Evolutionary conservation across 1,140 invertebrate genomes (phyloP).

Genomic region (Lycorma delicatula): DNA sequence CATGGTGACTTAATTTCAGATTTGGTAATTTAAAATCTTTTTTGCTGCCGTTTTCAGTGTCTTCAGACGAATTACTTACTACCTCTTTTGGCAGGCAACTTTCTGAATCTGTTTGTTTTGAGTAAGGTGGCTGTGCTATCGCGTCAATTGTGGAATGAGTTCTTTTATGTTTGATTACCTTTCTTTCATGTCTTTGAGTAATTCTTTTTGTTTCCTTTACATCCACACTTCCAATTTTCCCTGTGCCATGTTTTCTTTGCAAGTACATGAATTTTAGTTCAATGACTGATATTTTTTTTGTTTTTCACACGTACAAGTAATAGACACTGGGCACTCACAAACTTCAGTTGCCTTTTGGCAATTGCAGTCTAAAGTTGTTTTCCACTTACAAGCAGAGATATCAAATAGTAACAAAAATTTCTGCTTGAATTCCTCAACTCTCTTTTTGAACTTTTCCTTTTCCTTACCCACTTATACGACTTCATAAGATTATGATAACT

Average conservation of each 20-base stretch:
- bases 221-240: constrained; percentile 3
- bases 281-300: background rate
- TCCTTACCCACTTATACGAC: constrained; percentile 1
- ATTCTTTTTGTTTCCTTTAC: background rate
- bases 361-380: background rate
- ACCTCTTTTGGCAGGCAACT: no score
- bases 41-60: background rate
- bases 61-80: background rate
- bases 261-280: constrained; percentile 7
- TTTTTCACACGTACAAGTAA: constrained; percentile 5
- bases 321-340: background rate
- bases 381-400: background rate
- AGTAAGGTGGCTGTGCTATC: background rate
- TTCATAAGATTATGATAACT: constrained; percentile 3
- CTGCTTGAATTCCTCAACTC: constrained; percentile 1
- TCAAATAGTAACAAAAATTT: constrained; percentile 4
- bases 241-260: background rate
- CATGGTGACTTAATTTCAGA: background rate
- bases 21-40: background rate
- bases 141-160: background rate
- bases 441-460: constrained; percentile 4
- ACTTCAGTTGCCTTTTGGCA: background rate
- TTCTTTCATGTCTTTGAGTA: background rate
- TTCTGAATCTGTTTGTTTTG: no score
- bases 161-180: background rate